A percentile compares a stretch with the other conserved stretches of the same genome.
Conservation (phyloP, 2,888 invertebrate species). For the Automeris io region DNA sequence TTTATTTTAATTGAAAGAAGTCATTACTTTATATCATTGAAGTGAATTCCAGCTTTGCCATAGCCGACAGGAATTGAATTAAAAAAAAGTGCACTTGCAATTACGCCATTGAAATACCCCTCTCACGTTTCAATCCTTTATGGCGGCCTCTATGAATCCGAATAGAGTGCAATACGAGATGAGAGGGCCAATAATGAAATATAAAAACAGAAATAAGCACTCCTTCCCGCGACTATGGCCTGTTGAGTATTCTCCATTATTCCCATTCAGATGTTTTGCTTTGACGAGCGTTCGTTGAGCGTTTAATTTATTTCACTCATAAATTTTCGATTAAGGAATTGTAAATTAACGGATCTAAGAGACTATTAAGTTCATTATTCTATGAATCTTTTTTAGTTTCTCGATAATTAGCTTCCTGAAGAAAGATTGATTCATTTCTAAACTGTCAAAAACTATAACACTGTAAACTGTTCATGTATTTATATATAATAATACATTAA, state of each 20-base stretch:
- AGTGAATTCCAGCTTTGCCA: conserved; percentile 68
- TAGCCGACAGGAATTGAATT: conserved; percentile 71
- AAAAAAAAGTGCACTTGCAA: conserved; percentile 72
- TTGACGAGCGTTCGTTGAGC: conserved; percentile 60
- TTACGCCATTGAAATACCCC: conserved; percentile 73
- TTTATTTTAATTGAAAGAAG: conserved; percentile 37
- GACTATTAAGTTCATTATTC: too few species aligned
- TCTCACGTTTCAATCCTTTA: conserved; percentile 75
- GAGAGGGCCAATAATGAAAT: conserved; percentile 76
- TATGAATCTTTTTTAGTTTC: too few species aligned
- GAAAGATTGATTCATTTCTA: too few species aligned
- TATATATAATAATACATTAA: too few species aligned
- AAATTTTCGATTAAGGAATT: conserved; percentile 25
- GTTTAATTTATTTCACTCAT: conserved; percentile 55
- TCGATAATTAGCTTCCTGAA: too few species aligned
- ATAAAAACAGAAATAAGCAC: conserved; percentile 73
- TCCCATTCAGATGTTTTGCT: conserved; percentile 60
- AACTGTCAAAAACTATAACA: too few species aligned
- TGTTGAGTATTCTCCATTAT: conserved; percentile 67
- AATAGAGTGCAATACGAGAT: conserved; percentile 71
- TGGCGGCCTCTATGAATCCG: conserved; percentile 67
- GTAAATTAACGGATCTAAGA: conserved; percentile 10
- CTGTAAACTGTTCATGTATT: too few species aligned
- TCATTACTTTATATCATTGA: conserved; percentile 68
- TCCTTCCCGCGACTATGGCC: conserved; percentile 53